phyloP scores from a whole-genome alignment of 2,797 vertebrate genomes.

The Enteromius anoplus region DNA sequence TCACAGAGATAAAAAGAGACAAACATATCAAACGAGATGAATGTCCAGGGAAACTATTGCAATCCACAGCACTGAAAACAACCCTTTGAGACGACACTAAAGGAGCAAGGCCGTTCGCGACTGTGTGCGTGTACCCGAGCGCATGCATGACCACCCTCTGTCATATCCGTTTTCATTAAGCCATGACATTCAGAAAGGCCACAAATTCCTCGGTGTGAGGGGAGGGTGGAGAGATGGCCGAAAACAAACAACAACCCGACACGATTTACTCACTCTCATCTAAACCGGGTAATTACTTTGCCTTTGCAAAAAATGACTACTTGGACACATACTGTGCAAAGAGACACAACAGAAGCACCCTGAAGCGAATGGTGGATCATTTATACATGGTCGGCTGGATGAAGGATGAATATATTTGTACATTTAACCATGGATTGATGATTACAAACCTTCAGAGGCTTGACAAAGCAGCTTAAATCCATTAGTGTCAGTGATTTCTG shows the following conservation, averaged over 20 bases:
- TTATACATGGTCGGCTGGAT: not conserved
- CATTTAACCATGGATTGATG: constrained; percentile 13
- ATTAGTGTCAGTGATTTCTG: constrained; percentile 22
- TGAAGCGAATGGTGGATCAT: not conserved
- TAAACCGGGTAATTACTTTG: constrained; percentile 78
- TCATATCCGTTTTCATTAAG: constrained; percentile 77
- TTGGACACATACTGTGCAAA: constrained; percentile 56
- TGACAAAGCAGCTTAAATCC: constrained; percentile 2
- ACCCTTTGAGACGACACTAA: constrained; percentile 46
- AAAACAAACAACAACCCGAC: constrained; percentile 71
- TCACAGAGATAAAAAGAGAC: constrained; percentile 33
- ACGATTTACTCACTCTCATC: constrained; percentile 73
- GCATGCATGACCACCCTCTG: constrained; percentile 59
- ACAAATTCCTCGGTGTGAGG: constrained; percentile 47
- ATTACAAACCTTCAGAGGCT: not conserved
- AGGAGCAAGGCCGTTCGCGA: constrained; percentile 21
- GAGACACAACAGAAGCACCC: not conserved
- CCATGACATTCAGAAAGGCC: constrained; percentile 74
- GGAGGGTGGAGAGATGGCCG: constrained; percentile 7
- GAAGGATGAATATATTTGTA: not conserved
- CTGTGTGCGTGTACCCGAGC: constrained; percentile 18
- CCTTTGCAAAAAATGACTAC: constrained; percentile 64
- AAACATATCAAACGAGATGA: constrained; percentile 44
- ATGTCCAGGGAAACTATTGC: constrained; percentile 30
- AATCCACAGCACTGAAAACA: constrained; percentile 37